Conservation (phyloP, 2,888 invertebrate species). For the Amblyjoppa fuscipennis region DNA sequence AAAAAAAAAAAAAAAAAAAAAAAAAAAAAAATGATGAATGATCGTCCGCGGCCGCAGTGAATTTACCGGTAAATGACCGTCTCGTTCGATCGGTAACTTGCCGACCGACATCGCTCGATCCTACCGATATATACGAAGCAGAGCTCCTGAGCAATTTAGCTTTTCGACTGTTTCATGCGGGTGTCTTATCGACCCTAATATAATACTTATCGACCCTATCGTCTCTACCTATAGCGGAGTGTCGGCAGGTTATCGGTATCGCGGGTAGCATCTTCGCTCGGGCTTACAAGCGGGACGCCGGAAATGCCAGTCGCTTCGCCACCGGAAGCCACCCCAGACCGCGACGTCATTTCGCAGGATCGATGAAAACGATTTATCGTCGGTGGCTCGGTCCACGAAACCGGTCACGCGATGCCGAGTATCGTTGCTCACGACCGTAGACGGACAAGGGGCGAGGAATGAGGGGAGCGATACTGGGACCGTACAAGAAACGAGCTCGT, state of each 20-base stretch:
- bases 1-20: too few relatives aligned
- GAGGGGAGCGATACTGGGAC: not conserved
- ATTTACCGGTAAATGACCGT: too few relatives aligned
- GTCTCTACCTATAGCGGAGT: not conserved
- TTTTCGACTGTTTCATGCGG: not conserved
- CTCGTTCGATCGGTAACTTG: too few relatives aligned
- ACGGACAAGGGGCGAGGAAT: not conserved
- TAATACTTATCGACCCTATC: not conserved
- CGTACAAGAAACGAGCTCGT: slow-evolving; percentile 1
- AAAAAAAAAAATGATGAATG: too few relatives aligned
- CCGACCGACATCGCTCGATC: not conserved
- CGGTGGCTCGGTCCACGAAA: slow-evolving; percentile 6
- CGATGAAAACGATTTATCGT: slow-evolving; percentile 49
- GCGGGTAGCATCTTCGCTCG: not conserved
- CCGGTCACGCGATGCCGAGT: slow-evolving; percentile 30
- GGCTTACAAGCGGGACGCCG: not conserved
- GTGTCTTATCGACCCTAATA: not conserved
- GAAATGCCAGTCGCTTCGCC: slow-evolving; percentile 16
- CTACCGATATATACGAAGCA: not conserved
- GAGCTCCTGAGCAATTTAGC: not conserved
- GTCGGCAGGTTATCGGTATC: not conserved
- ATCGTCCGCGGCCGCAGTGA: too few relatives aligned
- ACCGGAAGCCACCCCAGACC: slow-evolving; percentile 11
- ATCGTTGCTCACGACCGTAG: slow-evolving; percentile 9
- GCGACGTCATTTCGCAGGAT: slow-evolving; percentile 17